Base-by-base conservation (phyloP, 1,140 invertebrate genomes). In the Aleiodes sp. region DNA sequence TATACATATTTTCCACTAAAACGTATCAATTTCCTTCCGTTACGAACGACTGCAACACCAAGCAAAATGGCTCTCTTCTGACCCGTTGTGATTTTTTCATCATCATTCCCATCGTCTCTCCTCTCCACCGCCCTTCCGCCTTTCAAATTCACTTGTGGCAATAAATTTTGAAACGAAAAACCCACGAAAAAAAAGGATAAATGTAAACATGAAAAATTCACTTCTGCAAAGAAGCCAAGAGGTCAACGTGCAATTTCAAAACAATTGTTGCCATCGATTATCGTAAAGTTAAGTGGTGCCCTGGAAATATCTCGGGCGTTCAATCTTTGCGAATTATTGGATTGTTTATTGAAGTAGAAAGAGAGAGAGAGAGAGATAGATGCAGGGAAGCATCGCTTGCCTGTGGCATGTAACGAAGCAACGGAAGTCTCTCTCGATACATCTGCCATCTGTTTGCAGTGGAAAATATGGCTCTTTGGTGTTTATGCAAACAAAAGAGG, bases 1-100 rank as follows among this genome's bases (percentile, higher is more conserved):
- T 63, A 60, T 60, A 29, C 28, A 60, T 60, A 12, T 56, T 24
- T 21, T 37, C 39, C n/a, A 28, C 28, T 37, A 64, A 46, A 64
- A 64, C 37, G 39, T 64, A 64, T 64, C 62, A 24, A 64, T 64
- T 64, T 64, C 37, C 62, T 29, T 64, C 39, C 62, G n/a, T n/a
- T n/a, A n/a, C n/a, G n/a, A n/a, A n/a, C n/a, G n/a, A n/a, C n/a
- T n/a, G n/a, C n/a, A n/a, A n/a, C n/a, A n/a, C n/a, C n/a, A n/a
- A n/a, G n/a, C n/a, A n/a, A n/a, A n/a, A n/a, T n/a, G n/a, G n/a
- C n/a, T n/a, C n/a, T n/a, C n/a, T n/a, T n/a, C n/a, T n/a, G n/a
- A n/a, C 16, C 46, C 8, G 46, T 19, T 56, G 46, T 24, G 21
- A 8, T 16, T 24, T 56, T 19, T 56, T 8, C 10, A 6, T 4